Percentiles rank a stretch among this genome's conserved stretches.
phyloP scores from a whole-genome alignment of 2,113 vertebrate species.

The Mormoops blainvillei region DNA sequence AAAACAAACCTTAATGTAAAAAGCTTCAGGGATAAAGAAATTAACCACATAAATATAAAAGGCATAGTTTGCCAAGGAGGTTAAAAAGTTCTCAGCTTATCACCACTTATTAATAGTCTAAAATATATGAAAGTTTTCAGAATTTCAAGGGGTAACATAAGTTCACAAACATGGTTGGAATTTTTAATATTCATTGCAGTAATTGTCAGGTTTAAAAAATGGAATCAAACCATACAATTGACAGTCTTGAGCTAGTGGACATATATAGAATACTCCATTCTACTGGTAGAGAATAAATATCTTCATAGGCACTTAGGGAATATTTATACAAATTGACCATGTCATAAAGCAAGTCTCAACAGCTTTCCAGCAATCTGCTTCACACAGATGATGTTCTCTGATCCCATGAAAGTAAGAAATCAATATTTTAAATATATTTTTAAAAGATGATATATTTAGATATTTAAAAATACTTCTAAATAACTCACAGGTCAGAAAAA shows the following conservation, averaged over 20 bases:
- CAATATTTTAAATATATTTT: not conserved
- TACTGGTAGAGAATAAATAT: not conserved
- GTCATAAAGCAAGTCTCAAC: not conserved
- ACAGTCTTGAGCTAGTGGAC: not conserved
- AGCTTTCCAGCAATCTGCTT: not conserved
- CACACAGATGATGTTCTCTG: not conserved
- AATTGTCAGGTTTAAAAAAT: not conserved
- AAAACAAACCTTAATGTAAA: conserved; percentile 5
- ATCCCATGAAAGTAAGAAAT: not conserved
- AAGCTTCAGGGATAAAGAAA: not conserved
- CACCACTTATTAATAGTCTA: not conserved
- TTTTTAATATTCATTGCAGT: not conserved
- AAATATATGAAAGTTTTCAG: not conserved
- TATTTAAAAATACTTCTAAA: not conserved
- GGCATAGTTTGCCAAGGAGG: not conserved
- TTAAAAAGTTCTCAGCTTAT: not conserved
- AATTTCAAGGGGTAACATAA: not conserved
- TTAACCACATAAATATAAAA: not conserved
- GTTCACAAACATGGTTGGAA: not conserved
- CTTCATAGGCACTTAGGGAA: not conserved
- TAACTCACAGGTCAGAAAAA: not conserved
- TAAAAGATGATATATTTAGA: not conserved
- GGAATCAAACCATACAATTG: not conserved
- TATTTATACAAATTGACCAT: not conserved
- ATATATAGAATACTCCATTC: not conserved